A percentile compares a stretch with the other conserved stretches of the same genome.
These are phyloP conservation scores for Taxidea taxus DNA, from an alignment of 2,113 vertebrate species.

Conservation along the genomic window DNA sequence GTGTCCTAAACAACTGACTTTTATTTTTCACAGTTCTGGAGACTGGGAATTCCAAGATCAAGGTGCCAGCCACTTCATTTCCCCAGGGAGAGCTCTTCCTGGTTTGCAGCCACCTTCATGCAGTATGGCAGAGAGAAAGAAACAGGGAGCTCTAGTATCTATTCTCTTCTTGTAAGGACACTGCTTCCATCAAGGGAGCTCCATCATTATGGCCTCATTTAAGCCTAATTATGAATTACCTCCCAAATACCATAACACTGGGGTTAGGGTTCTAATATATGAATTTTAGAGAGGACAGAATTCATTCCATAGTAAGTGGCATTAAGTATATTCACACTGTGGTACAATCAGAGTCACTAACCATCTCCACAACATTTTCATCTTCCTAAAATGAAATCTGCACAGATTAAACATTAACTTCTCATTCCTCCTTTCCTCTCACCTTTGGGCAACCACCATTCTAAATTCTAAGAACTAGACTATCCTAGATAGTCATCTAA, in stretches of 20 bases:
- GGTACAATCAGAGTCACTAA: background rate
- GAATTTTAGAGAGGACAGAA: background rate
- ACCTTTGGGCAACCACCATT: background rate
- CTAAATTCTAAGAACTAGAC: background rate
- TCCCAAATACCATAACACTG: background rate
- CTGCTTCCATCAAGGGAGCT: background rate
- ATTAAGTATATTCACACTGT: background rate
- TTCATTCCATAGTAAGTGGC: background rate
- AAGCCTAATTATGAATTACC: background rate
- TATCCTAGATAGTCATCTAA: background rate
- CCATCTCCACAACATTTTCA: background rate
- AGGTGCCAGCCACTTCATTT: background rate
- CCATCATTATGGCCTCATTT: background rate
- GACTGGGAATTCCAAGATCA: background rate
- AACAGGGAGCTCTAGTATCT: background rate
- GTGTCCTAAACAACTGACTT: background rate
- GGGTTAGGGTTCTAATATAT: background rate
- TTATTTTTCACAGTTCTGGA: background rate
- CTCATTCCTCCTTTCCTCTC: background rate
- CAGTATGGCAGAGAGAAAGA: background rate
- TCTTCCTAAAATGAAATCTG: background rate
- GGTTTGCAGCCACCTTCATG: background rate
- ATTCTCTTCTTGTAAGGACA: background rate
- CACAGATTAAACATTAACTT: background rate
- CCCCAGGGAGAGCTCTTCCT: background rate